A percentile compares a stretch with the other conserved stretches of the same genome.
Evolutionary conservation across 2,113 vertebrate species (phyloP).

Genomic region (Orycteropus afer): DNA sequence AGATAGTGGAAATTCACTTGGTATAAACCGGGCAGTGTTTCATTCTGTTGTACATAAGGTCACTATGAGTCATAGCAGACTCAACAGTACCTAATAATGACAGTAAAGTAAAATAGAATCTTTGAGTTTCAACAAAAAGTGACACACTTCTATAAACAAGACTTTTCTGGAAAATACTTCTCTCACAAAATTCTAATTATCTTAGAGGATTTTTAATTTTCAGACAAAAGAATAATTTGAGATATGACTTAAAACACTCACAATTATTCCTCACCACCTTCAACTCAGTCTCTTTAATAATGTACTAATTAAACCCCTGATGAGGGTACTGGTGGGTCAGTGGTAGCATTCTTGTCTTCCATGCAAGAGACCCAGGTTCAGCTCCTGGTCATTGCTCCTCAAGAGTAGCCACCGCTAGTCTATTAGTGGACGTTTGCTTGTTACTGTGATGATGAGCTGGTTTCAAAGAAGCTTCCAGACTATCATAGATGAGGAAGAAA

Average conservation of each 20-base stretch:
- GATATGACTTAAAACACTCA: background rate
- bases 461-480: background rate
- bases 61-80: too few relatives aligned
- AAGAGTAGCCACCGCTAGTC: too few relatives aligned
- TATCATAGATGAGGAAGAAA: background rate
- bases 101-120: constrained; percentile 6
- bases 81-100: too few relatives aligned
- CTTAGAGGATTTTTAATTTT: background rate
- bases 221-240: constrained; percentile 9
- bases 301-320: background rate
- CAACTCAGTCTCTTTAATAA: background rate
- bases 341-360: background rate
- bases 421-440: too few relatives aligned
- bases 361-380: background rate
- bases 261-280: background rate
- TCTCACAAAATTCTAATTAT: constrained; percentile 27
- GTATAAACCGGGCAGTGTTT: too few relatives aligned
- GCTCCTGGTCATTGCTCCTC: background rate
- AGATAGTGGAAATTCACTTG: constrained; percentile 13
- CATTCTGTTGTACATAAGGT: too few relatives aligned
- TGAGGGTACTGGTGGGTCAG: background rate
- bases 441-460: too few relatives aligned
- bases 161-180: constrained; percentile 31
- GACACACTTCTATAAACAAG: background rate
- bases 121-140: background rate